A percentile compares a stretch with the other conserved stretches of the same genome.
Evolutionary conservation across 2,113 vertebrate genomes (phyloP).

Genomic region (Prionailurus viverrinus): DNA sequence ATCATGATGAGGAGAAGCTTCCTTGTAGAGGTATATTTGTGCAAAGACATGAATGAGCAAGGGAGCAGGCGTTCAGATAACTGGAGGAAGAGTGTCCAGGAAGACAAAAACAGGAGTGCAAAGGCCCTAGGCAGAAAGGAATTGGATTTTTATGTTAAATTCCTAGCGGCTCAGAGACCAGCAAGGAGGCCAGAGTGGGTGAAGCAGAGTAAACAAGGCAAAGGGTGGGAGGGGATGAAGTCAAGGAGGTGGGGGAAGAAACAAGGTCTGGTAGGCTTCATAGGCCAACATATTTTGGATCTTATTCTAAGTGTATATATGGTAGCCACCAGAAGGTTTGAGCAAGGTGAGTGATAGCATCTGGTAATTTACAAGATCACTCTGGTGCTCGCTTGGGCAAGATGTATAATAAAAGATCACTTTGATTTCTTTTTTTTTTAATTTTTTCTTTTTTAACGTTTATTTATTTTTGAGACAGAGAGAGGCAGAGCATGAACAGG

Average conservation of each 20-base stretch:
- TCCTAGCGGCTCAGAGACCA: not conserved
- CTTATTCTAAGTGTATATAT: not conserved
- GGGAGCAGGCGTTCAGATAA: not conserved
- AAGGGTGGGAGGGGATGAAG: not conserved
- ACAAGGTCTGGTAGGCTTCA: not conserved
- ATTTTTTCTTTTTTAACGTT: too few relatives aligned
- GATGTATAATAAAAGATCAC: too few relatives aligned
- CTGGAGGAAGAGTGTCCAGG: not conserved
- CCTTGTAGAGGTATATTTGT: not conserved
- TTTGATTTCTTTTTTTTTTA: not conserved
- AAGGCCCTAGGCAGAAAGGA: not conserved
- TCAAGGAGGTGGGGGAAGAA: not conserved
- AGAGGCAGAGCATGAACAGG: too few relatives aligned
- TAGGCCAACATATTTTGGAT: not conserved
- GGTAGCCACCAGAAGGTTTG: not conserved
- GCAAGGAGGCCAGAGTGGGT: not conserved
- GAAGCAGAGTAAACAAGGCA: not conserved
- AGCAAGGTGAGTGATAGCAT: not conserved
- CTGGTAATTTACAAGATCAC: not conserved
- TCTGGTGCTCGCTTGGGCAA: not conserved
- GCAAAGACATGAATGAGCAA: not conserved
- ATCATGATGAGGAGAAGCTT: not conserved
- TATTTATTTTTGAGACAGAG: too few relatives aligned
- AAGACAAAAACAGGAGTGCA: not conserved
- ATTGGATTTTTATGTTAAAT: conserved; percentile 12